A percentile compares a stretch with the other conserved stretches of the same genome.
Conservation (phyloP, 2,797 vertebrate species). For the Gorsachius magnificus region DNA sequence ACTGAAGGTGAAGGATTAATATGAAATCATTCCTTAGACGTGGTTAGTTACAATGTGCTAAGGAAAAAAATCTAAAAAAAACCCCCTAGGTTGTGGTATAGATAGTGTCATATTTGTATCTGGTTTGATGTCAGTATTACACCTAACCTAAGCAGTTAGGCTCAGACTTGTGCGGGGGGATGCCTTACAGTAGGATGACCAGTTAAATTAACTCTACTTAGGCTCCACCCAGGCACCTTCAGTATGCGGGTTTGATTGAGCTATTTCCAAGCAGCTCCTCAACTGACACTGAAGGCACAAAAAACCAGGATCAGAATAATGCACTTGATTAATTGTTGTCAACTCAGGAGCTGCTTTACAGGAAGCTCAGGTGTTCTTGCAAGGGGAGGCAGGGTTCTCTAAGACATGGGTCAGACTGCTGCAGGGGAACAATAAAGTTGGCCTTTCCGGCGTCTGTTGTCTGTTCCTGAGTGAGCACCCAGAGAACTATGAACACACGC, state of each 20-base stretch:
- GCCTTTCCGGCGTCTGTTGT: neutral
- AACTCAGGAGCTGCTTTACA: neutral
- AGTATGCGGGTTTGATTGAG: neutral
- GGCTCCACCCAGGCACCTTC: neutral
- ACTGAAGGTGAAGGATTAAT: slow-evolving; percentile 6
- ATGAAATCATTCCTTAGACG: slow-evolving; percentile 54
- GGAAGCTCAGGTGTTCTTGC: neutral
- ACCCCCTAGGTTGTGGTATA: neutral
- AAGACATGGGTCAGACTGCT: neutral
- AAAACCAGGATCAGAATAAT: neutral
- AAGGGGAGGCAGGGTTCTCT: neutral
- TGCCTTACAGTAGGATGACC: neutral
- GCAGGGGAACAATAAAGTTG: neutral
- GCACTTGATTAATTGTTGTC: neutral
- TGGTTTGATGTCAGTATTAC: slow-evolving; percentile 9
- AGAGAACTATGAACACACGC: neutral
- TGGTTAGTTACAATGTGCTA: slow-evolving; percentile 15
- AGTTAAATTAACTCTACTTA: neutral
- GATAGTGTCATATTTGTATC: neutral
- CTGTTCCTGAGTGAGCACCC: neutral
- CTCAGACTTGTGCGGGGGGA: neutral
- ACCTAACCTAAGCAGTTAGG: neutral
- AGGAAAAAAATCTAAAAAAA: slow-evolving; percentile 22
- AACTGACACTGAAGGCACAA: neutral
- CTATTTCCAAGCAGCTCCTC: neutral